Conservation (phyloP, 92 coral and sea anemone genomes). For the Palythoa caribaeorum region DNA sequence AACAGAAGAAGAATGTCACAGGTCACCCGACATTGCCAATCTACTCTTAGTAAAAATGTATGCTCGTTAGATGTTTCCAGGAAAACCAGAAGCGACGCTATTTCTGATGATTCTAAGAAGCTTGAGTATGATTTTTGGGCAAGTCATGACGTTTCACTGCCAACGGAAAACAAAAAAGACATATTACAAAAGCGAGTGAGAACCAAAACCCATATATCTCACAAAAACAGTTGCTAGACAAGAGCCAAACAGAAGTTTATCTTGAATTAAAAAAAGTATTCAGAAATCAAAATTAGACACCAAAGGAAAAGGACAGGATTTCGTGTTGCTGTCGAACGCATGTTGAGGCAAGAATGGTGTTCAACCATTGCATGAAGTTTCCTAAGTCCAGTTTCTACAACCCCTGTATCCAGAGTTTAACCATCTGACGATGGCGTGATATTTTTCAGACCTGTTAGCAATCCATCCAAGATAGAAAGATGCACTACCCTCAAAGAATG, state of each 20-base stretch:
- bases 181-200: conserved; percentile 37
- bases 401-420: neutral
- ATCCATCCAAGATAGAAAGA: neutral
- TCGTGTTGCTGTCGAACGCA: neutral
- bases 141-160: neutral
- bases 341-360: neutral
- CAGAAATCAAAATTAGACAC: neutral
- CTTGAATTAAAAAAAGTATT: conserved; percentile 13
- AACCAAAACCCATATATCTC: conserved; percentile 43
- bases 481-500: neutral
- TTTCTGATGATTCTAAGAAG: neutral
- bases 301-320: neutral
- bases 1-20: conserved; percentile 43
- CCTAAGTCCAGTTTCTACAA: neutral
- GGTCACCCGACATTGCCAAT: conserved; percentile 34
- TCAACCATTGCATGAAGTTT: conserved; percentile 17
- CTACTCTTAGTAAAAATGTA: neutral
- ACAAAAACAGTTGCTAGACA: conserved; percentile 56
- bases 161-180: neutral
- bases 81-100: neutral
- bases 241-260: conserved; percentile 56
- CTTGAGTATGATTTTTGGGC: neutral
- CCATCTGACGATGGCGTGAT: neutral
- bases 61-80: neutral
- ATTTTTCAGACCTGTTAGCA: neutral